Evolutionary conservation across 2,888 invertebrate genomes (phyloP).

Genomic region (Xestoiulus laeticollis): DNA sequence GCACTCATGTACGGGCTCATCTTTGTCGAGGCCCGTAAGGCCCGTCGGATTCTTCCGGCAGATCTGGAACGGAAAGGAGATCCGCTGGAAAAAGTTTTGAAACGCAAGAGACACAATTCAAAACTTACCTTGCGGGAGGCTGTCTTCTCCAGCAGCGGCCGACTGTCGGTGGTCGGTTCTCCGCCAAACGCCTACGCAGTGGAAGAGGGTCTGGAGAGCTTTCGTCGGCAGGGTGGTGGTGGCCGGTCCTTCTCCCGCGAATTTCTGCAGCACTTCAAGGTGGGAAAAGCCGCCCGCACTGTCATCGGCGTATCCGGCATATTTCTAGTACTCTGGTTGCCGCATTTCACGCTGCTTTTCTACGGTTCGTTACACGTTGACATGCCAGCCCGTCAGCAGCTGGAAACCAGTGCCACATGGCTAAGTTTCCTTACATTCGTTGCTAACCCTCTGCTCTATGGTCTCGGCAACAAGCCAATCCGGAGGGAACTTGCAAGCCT

Average conservation of each 20-base stretch:
- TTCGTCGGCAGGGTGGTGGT: background rate
- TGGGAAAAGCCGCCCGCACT: slow-evolving; percentile 6
- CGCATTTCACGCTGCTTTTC: slow-evolving; percentile 15
- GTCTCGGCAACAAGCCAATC: background rate
- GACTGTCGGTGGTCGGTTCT: background rate
- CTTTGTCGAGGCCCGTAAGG: background rate
- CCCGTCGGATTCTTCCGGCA: background rate
- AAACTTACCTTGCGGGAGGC: background rate
- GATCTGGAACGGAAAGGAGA: background rate
- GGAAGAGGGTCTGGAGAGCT: background rate
- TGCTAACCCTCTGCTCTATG: slow-evolving; percentile 2
- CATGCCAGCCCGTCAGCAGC: background rate
- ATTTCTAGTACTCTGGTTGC: slow-evolving; percentile 2
- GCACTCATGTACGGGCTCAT: background rate
- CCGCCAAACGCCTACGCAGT: background rate
- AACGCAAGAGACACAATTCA: too few species aligned
- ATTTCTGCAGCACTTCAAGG: background rate
- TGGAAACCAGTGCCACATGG: background rate
- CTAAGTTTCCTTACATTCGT: slow-evolving; percentile 19
- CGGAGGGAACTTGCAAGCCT: background rate
- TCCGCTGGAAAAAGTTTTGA: too few species aligned
- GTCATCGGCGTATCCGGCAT: background rate
- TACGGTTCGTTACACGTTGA: background rate
- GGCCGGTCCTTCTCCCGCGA: background rate
- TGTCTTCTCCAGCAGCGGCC: background rate